Conservation (phyloP, 2,888 invertebrate genomes). For the Diogma glabrata region DNA sequence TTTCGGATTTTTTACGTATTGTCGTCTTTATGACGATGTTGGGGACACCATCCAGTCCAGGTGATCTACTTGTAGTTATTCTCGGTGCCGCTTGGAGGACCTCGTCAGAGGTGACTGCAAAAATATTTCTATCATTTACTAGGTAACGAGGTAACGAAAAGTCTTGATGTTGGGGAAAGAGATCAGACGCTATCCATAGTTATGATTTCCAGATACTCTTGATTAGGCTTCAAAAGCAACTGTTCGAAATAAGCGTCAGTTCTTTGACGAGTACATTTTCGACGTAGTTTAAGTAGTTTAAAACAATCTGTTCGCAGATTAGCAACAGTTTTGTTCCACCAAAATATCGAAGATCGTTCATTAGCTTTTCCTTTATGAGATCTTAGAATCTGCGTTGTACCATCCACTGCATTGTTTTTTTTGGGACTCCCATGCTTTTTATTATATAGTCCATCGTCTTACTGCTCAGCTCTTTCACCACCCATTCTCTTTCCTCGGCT, state of each 20-base stretch:
- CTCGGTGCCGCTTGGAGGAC: background rate
- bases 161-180: background rate
- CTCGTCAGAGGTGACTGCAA: background rate
- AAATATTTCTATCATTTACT: no score
- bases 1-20: background rate
- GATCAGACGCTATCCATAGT: background rate
- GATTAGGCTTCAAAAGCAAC: no score
- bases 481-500: background rate
- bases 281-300: no score
- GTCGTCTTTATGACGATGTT: background rate
- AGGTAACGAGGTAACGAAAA: background rate
- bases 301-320: no score
- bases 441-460: background rate
- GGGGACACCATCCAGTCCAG: background rate
- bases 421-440: no score
- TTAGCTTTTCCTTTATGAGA: background rate
- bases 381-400: background rate
- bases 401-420: background rate
- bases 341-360: background rate
- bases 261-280: no score
- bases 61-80: background rate
- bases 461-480: background rate
- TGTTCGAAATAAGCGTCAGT: no score
- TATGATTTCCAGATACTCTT: background rate
- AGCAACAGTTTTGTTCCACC: no score